Base-by-base conservation (phyloP, 2,113 vertebrate genomes). In the Leptocoma aspasia region DNA sequence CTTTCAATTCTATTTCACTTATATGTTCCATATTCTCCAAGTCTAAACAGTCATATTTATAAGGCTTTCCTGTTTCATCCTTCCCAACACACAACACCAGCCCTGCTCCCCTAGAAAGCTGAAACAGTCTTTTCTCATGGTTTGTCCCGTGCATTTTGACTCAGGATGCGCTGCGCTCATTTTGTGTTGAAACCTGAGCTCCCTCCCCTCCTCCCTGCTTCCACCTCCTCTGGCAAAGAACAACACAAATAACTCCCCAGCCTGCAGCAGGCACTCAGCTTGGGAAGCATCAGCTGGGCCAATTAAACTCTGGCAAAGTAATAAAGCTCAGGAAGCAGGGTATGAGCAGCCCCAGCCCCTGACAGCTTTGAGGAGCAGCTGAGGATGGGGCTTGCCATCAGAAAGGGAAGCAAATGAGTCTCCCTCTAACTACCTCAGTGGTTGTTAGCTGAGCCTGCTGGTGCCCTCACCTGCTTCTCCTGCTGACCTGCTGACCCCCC, bases 221-320 rank as follows among this genome's bases (percentile, higher is more conserved):
- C 76, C 61, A 41, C 41, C 41, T 92, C 87, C 70, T 80, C 66
- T 69, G 73, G 45, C 45, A 33, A 53, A 52, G 7, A 44, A 18
- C 21, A 21, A 0, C 71, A 69, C 85, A 54, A 87, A 68, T 50
- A 59, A 31, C 22, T 16, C 59, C 35, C 57, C 61, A 89, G 70
- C 44, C 89, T 77, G 63, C 70, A 82, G 91, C 92, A 86, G 69
- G 11, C n/a, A 53, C 65, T 57, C 69, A 49, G 82, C 90, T 63
- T 24, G 52, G 80, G 82, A 50, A 42, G 71, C 88, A 92, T 95
- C 96, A 96, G 87, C 96, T 95, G 93, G 82, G 60, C 94, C 90
- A 95, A 90, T 96, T 94, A 93, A 93, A 94, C 82, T 94, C 75
- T 93, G 96, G 82, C 93, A 92, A 81, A 89, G 79, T 86, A 15